phyloP scores from a whole-genome alignment of 2,113 vertebrate species.

The Isurus oxyrinchus region DNA sequence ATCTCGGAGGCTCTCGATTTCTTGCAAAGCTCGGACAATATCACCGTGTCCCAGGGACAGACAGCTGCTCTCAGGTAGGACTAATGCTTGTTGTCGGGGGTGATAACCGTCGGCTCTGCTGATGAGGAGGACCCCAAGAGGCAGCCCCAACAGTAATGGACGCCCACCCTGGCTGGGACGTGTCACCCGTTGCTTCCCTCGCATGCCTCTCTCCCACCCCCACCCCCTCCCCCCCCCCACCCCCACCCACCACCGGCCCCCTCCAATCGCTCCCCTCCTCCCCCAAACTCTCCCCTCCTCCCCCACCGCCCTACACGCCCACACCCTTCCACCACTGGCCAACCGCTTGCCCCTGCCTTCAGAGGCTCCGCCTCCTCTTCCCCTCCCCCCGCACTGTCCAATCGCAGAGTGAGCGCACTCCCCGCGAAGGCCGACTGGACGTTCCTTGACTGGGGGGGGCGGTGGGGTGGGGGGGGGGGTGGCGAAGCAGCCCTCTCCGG shows the following conservation, averaged over 20 bases:
- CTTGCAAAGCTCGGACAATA: not conserved
- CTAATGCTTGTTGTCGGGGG: not conserved
- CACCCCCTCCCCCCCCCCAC: too few species aligned
- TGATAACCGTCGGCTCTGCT: too few species aligned
- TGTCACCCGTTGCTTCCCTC: not conserved
- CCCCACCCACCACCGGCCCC: too few species aligned
- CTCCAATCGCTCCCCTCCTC: too few species aligned
- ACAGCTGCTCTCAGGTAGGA: not conserved
- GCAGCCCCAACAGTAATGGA: not conserved
- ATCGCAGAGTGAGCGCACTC: not conserved
- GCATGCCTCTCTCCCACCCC: not conserved
- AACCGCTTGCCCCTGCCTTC: not conserved
- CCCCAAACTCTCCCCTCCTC: constrained; percentile 38
- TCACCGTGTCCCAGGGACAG: not conserved
- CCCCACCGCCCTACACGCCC: not conserved
- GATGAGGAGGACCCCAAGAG: not conserved
- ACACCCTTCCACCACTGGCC: constrained; percentile 52
- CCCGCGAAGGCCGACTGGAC: too few species aligned
- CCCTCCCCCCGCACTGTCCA: constrained; percentile 39
- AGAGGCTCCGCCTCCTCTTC: constrained; percentile 42
- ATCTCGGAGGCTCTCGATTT: constrained; percentile 28
- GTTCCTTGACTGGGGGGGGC: too few species aligned
- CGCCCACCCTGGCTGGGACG: too few species aligned
- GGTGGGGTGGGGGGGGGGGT: too few species aligned
- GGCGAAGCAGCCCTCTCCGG: not conserved